Evolutionary conservation across 2,797 vertebrate species (phyloP), one percentile per base, ranked within the genome.

Genomic region (Labroides dimidiatus): DNA sequence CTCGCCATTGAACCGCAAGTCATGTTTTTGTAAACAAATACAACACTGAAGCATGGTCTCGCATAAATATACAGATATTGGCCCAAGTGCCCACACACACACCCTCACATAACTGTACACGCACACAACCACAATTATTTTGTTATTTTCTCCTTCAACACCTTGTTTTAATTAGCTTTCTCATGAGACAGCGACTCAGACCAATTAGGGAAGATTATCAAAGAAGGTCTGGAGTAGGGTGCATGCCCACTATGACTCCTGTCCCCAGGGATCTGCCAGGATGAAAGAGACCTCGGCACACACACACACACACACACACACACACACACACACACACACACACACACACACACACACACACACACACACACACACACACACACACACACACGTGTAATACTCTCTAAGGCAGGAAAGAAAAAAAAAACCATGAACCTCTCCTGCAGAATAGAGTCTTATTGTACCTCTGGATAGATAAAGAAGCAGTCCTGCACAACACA

Each of bases 81-180:
- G 23, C 41, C 58, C 13, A n/a, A 66, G 48, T 2, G 9, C 19
- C 0, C 57, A 8, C 64, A 10, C 56, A 6, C 23, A 74, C 21
- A 45, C 57, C 69, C 37, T 43, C 23, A 30, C 20, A 37, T 2
- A 77, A 39, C 44, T 57, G 53, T 19, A 63, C 47, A 65, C n/a
- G 37, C 30, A 62, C 69, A 77, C 45, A 64, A 13, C 60, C 69
- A 85, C 82, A 69, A 76, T 85, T 82, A 86, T 87, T 86, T 91
- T 87, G 82, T 81, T 90, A 81, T 85, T 87, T 90, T 84, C 82
- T 79, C 81, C 87, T 76, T 83, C 84, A 87, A 92, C 91, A 91
- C 87, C 84, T 93, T 90, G 85, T 88, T 92, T 93, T 94, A 93
- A 94, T 94, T 93, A 93, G 90, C 89, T 80, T 81, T 81, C 92